Base-by-base conservation (phyloP, 2,888 invertebrate species). In the Drosophila leonis region DNA sequence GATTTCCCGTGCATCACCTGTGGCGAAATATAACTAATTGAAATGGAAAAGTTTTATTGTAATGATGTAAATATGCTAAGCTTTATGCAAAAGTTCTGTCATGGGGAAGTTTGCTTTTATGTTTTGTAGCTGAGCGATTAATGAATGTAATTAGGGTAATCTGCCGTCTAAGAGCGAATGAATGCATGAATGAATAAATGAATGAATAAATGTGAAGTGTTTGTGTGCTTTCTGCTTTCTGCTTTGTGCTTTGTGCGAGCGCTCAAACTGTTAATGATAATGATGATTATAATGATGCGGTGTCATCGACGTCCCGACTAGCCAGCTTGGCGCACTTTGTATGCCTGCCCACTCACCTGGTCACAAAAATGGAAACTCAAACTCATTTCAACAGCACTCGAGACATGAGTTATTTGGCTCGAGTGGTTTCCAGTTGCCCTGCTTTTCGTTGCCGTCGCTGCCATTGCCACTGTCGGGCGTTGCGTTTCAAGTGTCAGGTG, bases 331-430 rank as follows among this genome's bases (percentile, higher is more conserved):
- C 54, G 64, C 46, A 67, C 67, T 65, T 68, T 67, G 57, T 77
- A 42, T 48, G 42, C 55, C 61, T 41, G 54, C 63, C 42, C 66
- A 62, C 62, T 61, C 68, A 77, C 60, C 64, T 74, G 70, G 33
- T 35, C 74, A 61, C 41, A 63, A 49, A 48, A 62, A 65, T 67
- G 70, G 51, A 78, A 82, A 78, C 83, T 82, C 83, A 81, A 87
- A 82, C 86, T 85, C 83, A 82, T 90, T 90, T 87, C 78, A 90
- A 88, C 83, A 90, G 62, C 88, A 90, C 89, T 90, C 82, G 88
- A 90, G 89, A 90, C 89, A 80, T 75, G 78, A 83, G 75, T 82
- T 83, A 85, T 88, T 88, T 76, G 82, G 73, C 80, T 86, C 82
- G 78, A 85, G 88, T 83, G 80, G 27, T 59, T 61, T 69, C 48